Evolutionary conservation across 2,113 vertebrate genomes (phyloP), one percentile per base, ranked within the genome.

Genomic region (Sinocyclocheilus maitianheensis): DNA sequence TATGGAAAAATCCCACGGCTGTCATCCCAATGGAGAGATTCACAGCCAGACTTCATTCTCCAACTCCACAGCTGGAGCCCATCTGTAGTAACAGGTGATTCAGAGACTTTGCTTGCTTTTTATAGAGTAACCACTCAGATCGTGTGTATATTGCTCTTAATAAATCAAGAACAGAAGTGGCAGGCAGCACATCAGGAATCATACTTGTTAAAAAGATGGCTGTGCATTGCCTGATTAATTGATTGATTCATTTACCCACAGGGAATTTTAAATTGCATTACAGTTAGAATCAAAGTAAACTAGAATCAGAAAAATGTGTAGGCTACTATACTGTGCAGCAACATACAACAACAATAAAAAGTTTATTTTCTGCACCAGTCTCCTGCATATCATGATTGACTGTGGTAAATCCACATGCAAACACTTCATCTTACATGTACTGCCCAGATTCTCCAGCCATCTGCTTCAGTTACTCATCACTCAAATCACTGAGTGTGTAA

Each of bases 401-500:
- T 60, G 26, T 78, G 16, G 8, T 40, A 79, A 79, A 79, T 79
- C 30, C 12, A 55, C 30, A 81, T 37, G 30, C 40, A n/a, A 74
- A 69, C 51, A 51, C 37, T 67, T 84, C 22, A 46, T 37, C 80
- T 48, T 71, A 43, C 18, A 48, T 62, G 20, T 63, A 60, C 74
- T 43, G 40, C 24, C 55, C 24, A 48, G 46, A 55, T 81, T 55
- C 77, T 53, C 53, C 53, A 51, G 51, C 58, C 86, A 90, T 90
- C 86, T 89, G 88, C 80, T 85, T 77, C 81, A 71, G 63, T 85
- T 82, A 53, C 60, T 81, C 43, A 26, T 89, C 78, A 89, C 88
- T 58, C 24, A 84, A 67, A 67, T 78, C 85, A 63, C 78, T n/a
- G 12, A 12, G 55, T 74, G 75, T 89, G 84, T 89, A 84, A 89